A percentile compares a stretch with the other conserved stretches of the same genome.
Conservation (phyloP, 2,113 vertebrate species). For the Tamias sibiricus region DNA sequence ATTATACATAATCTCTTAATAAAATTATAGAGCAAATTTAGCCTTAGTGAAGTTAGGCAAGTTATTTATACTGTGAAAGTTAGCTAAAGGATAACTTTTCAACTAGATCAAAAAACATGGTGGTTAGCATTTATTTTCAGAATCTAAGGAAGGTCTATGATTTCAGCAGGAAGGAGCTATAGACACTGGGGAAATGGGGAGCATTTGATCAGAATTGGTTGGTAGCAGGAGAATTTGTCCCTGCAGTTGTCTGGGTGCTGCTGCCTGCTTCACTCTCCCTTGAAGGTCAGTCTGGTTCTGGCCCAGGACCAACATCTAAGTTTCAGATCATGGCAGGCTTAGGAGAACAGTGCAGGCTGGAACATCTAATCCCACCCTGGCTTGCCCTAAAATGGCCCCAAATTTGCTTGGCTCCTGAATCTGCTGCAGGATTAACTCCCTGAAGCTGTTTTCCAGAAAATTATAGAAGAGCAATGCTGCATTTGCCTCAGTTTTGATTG, state of each 20-base stretch:
- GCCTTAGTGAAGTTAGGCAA: not conserved
- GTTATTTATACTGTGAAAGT: not conserved
- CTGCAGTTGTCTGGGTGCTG: not conserved
- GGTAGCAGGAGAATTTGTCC: not conserved
- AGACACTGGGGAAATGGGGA: rapidly evolving
- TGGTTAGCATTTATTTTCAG: not conserved
- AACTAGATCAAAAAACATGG: not conserved
- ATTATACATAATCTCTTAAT: slow-evolving; percentile 5
- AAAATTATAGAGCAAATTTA: not conserved
- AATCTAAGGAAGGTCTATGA: not conserved
- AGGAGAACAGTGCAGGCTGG: slow-evolving; percentile 57
- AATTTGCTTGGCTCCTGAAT: not conserved
- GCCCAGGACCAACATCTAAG: slow-evolving; percentile 56
- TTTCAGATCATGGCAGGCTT: slow-evolving; percentile 70
- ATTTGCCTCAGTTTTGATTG: slow-evolving; percentile 23
- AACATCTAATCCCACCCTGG: slow-evolving; percentile 71
- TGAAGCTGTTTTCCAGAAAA: slow-evolving; percentile 39
- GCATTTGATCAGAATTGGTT: not conserved
- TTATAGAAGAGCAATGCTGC: not conserved
- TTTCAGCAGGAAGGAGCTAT: not conserved
- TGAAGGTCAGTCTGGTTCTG: slow-evolving; percentile 58
- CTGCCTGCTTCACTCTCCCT: slow-evolving; percentile 13
- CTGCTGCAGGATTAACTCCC: not conserved
- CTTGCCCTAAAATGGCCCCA: slow-evolving; percentile 65
- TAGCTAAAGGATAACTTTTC: not conserved